These are phyloP conservation scores for Rattus rattus DNA, from an alignment of 2,113 vertebrate genomes.

Conservation along the genomic window DNA sequence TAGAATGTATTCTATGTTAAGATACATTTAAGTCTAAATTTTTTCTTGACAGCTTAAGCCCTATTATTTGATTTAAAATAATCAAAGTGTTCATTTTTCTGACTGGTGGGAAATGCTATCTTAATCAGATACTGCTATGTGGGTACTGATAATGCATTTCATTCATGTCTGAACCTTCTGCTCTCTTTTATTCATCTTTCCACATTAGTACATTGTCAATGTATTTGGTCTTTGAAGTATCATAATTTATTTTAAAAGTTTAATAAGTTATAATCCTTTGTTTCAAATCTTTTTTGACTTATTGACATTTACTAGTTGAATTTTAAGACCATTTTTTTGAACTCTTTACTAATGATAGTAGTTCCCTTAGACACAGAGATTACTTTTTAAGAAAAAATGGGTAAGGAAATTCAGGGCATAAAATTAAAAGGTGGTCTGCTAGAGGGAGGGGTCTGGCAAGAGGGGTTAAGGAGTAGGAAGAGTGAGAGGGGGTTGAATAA, in stretches of 20 bases:
- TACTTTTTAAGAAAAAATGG: neutral
- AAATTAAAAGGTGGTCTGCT: neutral
- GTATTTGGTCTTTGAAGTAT: neutral
- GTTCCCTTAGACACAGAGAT: neutral
- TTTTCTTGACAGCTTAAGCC: neutral
- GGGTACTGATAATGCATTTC: neutral
- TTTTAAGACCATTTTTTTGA: constrained; percentile 10
- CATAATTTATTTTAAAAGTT: constrained; percentile 9
- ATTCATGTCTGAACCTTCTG: neutral
- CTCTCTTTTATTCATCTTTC: neutral
- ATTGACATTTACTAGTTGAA: neutral
- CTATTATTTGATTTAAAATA: neutral
- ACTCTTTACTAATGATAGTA: neutral
- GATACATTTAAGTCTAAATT: neutral
- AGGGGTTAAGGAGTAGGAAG: too few relatives aligned
- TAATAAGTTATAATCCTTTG: neutral
- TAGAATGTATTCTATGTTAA: constrained; percentile 44
- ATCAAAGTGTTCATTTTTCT: neutral
- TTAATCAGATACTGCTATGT: neutral
- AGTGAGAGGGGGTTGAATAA: neutral
- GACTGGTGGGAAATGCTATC: neutral
- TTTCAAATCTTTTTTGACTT: neutral
- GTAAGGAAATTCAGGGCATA: neutral
- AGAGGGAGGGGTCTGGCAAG: neutral
- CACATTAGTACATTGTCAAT: neutral